Percentiles rank a stretch among this genome's conserved stretches.
These are phyloP conservation scores for Hyperoodon ampullatus DNA, from an alignment of 2,113 vertebrate species.

Conservation along the genomic window DNA sequence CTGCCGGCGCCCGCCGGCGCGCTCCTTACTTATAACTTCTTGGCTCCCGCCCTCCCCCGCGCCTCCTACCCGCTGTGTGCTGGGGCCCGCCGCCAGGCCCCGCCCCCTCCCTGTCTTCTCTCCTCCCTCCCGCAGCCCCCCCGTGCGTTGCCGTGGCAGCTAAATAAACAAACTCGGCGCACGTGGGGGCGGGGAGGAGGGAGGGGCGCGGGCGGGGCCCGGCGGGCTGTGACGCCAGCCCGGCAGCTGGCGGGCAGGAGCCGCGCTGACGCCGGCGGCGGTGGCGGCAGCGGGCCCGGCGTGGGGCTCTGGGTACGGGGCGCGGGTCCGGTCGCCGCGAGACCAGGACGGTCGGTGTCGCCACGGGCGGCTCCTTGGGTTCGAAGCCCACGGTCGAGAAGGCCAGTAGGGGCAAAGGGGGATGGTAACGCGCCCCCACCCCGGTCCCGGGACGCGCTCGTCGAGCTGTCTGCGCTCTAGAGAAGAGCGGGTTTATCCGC, in stretches of 20 bases:
- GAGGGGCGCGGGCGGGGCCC: conserved; percentile 74
- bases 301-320: background rate
- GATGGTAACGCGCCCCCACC: background rate
- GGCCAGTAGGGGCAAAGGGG: background rate
- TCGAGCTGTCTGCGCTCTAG: background rate
- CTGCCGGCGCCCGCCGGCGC: conserved; percentile 73
- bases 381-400: background rate
- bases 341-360: background rate
- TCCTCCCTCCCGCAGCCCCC: conserved; percentile 83
- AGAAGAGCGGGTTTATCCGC: conserved; percentile 58
- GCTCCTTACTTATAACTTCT: conserved; percentile 88
- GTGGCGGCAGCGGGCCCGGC: background rate
- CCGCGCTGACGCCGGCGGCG: conserved; percentile 79
- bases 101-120: conserved; percentile 72
- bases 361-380: background rate
- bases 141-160: conserved; percentile 82
- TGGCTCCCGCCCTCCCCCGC: background rate
- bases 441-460: background rate
- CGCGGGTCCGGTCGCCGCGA: background rate
- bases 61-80: conserved; percentile 80
- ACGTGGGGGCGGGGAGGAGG: conserved; percentile 84
- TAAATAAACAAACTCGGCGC: conserved; percentile 79
- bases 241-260: conserved; percentile 84
- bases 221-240: conserved; percentile 80
- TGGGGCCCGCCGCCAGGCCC: conserved; percentile 53